Base-by-base conservation (phyloP, 2,797 vertebrate genomes). In the Echeneis naucrates region DNA sequence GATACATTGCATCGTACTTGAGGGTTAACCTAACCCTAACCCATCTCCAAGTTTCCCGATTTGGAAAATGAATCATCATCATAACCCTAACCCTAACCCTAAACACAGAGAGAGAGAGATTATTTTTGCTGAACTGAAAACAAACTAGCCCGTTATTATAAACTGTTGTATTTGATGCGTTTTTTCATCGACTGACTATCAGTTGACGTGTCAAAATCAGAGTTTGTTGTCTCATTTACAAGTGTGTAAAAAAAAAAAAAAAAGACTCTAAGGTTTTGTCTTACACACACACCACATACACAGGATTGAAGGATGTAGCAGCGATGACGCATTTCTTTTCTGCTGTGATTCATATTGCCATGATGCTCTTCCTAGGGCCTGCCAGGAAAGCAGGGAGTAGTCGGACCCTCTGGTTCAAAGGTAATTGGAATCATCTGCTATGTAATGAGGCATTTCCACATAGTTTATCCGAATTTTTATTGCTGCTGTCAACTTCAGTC, bases 331-430 rank as follows among this genome's bases (percentile, higher is more conserved):
- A 38, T 58, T 57, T 1, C 44, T 65, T 65, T 48, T 38, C 4
- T 16, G n/a, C 42, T 76, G 68, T 4, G n/a, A 47, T 54, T 57
- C 4, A 12, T 51, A 4, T 53, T 53, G 19, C 44, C 32, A 32
- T 79, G 27, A 75, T 64, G 10, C 80, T 78, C 7, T 77, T 78
- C 56, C 16, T 40, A 95, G 95, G 95, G 95, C 21, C 90, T 95
- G 59, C 94, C 94, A 62, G 95, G 95, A 53, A 94, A 93, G 62
- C 91, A 90, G 47, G 95, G 95, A 54, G 51, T 87, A 19, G 79
- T 58, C 3, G 95, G 95, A 54, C 75, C 89, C 12, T 0, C 63
- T 26, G 95, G 95, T 53, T 85, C 72, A 78, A 94, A 95, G 93
- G 95, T 95, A 88, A 87, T 30, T 74, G 11, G 12, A 82, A 70